A percentile compares a stretch with the other conserved stretches of the same genome.
Evolutionary conservation across 2,113 vertebrate genomes (phyloP).

Genomic region (Tupaia chinensis): DNA sequence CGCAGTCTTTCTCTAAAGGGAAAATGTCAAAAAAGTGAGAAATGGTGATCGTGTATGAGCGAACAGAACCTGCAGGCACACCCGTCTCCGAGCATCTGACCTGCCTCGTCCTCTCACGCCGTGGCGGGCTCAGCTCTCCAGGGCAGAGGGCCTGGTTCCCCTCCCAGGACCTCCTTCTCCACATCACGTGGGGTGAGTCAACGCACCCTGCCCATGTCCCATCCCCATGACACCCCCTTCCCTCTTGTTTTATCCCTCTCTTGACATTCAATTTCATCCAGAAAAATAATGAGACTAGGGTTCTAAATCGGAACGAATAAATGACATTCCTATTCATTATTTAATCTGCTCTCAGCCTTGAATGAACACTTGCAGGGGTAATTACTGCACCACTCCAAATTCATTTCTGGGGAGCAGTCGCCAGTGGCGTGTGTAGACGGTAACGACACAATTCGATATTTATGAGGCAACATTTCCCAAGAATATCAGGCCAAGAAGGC

Average conservation of each 20-base stretch:
- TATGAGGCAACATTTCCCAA: slow-evolving; percentile 62
- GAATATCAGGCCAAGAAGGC: background rate
- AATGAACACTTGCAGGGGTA: slow-evolving; percentile 78
- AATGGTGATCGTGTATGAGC: background rate
- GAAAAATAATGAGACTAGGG: slow-evolving; percentile 79
- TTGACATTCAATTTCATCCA: slow-evolving; percentile 71
- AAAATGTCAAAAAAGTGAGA: background rate
- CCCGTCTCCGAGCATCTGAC: background rate
- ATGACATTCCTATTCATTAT: slow-evolving; percentile 86
- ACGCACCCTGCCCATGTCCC: fast-evolving
- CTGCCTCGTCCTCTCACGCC: background rate
- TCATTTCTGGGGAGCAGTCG: slow-evolving; percentile 72
- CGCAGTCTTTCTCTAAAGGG: background rate
- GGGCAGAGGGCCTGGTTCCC: background rate
- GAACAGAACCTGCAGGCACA: background rate
- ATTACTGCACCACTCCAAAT: slow-evolving; percentile 77
- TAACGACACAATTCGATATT: slow-evolving; percentile 73
- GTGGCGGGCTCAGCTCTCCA: fast-evolving
- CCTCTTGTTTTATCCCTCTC: background rate
- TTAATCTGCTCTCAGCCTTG: slow-evolving; percentile 84
- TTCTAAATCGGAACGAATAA: slow-evolving; percentile 78
- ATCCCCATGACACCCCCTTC: fast-evolving
- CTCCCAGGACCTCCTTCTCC: fast-evolving
- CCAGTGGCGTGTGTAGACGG: slow-evolving; percentile 41
- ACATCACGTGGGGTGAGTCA: background rate